These are phyloP conservation scores for Platichthys flesus DNA, from an alignment of 2,113 vertebrate species.

Conservation along the genomic window DNA sequence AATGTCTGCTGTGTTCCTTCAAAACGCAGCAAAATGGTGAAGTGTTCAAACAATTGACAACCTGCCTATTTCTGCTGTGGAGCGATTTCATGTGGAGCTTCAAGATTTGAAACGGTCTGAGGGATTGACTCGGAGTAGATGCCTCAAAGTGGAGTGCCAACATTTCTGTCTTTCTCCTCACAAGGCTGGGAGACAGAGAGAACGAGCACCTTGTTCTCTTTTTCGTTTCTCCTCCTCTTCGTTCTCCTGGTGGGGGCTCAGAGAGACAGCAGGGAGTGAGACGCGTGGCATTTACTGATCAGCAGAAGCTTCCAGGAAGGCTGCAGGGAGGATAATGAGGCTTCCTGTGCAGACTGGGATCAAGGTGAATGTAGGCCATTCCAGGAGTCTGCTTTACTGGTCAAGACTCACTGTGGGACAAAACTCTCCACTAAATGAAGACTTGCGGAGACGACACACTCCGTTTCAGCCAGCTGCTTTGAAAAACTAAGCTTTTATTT, in stretches of 20 bases:
- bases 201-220: not conserved
- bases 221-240: not conserved
- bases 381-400: conserved; percentile 15
- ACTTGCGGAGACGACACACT: not conserved
- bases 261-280: conserved; percentile 50
- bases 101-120: conserved; percentile 27
- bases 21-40: conserved; percentile 13
- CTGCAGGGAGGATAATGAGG: conserved; percentile 67
- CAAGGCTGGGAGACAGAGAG: not conserved
- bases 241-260: conserved; percentile 36
- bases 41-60: not conserved
- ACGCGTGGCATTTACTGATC: conserved; percentile 74
- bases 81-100: conserved; percentile 25
- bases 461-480: conserved; percentile 2
- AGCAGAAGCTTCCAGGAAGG: conserved; percentile 58
- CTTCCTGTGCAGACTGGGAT: conserved; percentile 49
- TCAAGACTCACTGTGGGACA: conserved; percentile 31
- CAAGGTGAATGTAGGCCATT: conserved; percentile 44
- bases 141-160: conserved; percentile 17
- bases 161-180: not conserved
- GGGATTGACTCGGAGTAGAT: conserved; percentile 24
- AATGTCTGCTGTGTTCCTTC: conserved; percentile 14
- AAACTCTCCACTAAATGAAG: conserved; percentile 11
- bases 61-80: conserved; percentile 3
- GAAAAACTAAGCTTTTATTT: conserved; percentile 7